phyloP scores from a whole-genome alignment of 2,888 invertebrate species.

The Neuroscelio doddi region DNA sequence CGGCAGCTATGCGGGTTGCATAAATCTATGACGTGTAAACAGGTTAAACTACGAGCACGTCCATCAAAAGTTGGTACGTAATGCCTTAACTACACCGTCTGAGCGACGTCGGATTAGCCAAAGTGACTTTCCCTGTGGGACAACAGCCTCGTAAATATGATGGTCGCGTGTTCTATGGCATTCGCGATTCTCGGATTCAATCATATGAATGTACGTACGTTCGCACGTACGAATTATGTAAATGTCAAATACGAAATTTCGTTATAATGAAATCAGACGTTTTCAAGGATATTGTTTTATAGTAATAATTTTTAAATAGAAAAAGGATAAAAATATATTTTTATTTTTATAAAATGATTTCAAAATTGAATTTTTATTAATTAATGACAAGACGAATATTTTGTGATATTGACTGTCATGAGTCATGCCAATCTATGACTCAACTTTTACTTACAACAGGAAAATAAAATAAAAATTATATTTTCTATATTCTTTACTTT shows the following conservation, averaged over 20 bases:
- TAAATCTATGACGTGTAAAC: conserved; percentile 23
- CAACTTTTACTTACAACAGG: no score
- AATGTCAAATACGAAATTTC: conserved; percentile 1
- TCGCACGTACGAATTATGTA: background rate
- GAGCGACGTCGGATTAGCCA: conserved; percentile 19
- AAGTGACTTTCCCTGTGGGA: conserved; percentile 19
- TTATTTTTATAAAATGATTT: no score
- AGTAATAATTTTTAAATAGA: no score
- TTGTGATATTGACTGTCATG: no score
- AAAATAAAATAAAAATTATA: no score
- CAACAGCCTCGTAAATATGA: conserved; percentile 22
- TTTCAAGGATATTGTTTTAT: no score
- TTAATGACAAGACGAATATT: no score
- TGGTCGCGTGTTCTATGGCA: conserved; percentile 10
- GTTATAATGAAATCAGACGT: no score
- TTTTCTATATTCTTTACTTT: no score
- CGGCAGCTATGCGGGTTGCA: conserved; percentile 8
- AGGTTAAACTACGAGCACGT: conserved; percentile 16
- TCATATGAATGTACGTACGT: background rate
- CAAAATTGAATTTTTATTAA: no score
- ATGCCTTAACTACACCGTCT: conserved; percentile 16
- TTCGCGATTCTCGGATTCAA: conserved; percentile 6
- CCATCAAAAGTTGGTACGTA: conserved; percentile 20
- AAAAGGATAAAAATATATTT: no score
- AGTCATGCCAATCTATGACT: no score